phyloP scores from a whole-genome alignment of 2,888 invertebrate species.

The Caenorhabditis wallacei region DNA sequence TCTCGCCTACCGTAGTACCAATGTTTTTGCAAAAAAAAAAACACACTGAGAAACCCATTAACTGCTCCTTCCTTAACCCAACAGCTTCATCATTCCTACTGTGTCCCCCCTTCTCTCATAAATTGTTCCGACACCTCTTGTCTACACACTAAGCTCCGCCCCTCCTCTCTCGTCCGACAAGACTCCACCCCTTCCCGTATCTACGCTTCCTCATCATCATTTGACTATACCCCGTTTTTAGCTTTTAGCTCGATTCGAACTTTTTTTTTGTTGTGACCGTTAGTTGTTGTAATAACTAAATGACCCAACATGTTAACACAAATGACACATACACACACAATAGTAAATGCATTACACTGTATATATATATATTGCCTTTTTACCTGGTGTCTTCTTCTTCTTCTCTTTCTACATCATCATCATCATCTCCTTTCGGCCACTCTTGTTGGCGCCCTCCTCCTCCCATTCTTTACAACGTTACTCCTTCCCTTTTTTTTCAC shows the following conservation, averaged over 20 bases:
- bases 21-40: slow-evolving; percentile 40
- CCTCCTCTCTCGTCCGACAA: background rate
- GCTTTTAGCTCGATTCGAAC: too few species aligned
- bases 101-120: slow-evolving; percentile 53
- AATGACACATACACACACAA: slow-evolving; percentile 63
- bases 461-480: background rate
- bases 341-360: slow-evolving; percentile 57
- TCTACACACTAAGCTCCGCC: slow-evolving; percentile 38
- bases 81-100: too few species aligned
- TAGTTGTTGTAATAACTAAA: slow-evolving; percentile 39
- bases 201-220: slow-evolving; percentile 27
- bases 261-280: slow-evolving; percentile 18
- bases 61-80: slow-evolving; percentile 6
- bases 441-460: background rate
- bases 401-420: slow-evolving; percentile 35
- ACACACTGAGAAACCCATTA: slow-evolving; percentile 8
- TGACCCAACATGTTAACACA: slow-evolving; percentile 61
- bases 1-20: slow-evolving; percentile 4
- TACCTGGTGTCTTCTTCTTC: slow-evolving; percentile 35
- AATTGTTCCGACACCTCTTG: slow-evolving; percentile 61
- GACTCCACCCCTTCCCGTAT: slow-evolving; percentile 43
- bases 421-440: slow-evolving; percentile 28
- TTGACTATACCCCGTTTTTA: slow-evolving; percentile 29
- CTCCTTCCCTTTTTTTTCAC: background rate
- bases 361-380: slow-evolving; percentile 4